These are phyloP conservation scores for Hirudo medicinalis DNA, from an alignment of 1,140 invertebrate genomes.

Conservation along the genomic window DNA sequence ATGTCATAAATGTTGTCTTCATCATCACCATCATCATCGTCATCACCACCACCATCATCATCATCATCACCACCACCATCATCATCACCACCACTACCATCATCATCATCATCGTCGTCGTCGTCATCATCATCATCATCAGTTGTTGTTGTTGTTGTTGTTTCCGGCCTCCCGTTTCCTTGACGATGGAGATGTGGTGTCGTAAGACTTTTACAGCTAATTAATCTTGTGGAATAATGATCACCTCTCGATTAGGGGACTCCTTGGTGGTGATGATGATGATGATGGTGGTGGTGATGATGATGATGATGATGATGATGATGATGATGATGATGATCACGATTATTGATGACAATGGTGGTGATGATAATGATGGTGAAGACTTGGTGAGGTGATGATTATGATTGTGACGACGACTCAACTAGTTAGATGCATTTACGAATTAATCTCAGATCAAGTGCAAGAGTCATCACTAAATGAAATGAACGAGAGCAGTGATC, in stretches of 20 bases:
- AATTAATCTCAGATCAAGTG: no score
- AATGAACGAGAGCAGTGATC: no score
- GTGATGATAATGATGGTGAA: no score
- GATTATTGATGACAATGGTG: neutral
- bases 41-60: neutral
- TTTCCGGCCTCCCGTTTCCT: neutral
- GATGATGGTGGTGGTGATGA: slow-evolving; percentile 10
- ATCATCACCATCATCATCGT: neutral
- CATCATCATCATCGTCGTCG: slow-evolving; percentile 9
- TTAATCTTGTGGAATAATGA: no score
- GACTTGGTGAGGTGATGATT: no score
- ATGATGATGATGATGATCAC: slow-evolving; percentile 8
- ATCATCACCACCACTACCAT: neutral
- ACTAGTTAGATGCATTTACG: no score
- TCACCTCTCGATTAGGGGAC: no score
- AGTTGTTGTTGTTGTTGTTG: neutral
- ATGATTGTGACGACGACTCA: no score
- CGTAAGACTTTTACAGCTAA: no score
- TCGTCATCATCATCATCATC: slow-evolving; percentile 16
- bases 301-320: slow-evolving; percentile 12
- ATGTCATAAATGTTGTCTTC: neutral
- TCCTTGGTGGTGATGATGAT: neutral
- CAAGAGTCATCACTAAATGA: no score
- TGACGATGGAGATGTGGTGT: no score
- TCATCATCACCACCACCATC: slow-evolving; percentile 9